Evolutionary conservation across 2,113 vertebrate species (phyloP), one percentile per base, ranked within the genome.

Genomic region (Columba livia): DNA sequence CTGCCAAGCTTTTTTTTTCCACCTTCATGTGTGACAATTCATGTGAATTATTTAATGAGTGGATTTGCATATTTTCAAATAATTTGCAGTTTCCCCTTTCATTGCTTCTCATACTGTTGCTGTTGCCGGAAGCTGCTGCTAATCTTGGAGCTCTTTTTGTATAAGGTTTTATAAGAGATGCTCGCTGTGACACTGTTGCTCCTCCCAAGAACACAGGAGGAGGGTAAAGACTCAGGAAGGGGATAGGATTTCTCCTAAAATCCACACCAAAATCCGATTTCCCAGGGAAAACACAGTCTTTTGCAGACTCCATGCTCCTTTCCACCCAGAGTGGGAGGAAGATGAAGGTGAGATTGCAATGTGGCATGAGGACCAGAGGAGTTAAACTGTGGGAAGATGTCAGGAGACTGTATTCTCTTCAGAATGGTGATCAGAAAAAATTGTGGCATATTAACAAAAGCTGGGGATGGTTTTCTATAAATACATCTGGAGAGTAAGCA

Each of bases 41-140:
- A 75, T 57, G 53, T 88, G 85, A 93, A 81, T 79, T 92, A 89
- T 93, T 96, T 95, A 93, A 93, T 94, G 50, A 90, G 24, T 0
- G 0, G 62, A 95, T 95, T 95, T 90, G 62, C 96, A 94, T 94
- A 94, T 86, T 96, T 96, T 92, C 69, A 93, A 93, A 84, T 84
- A 92, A 81, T 84, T 94, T 75, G 32, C 70, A 44, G 74, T 91
- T 94, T 84, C 32, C 62, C 56, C 44, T 93, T 81, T 36, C 36
- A 36, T 29, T 89, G 9, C 36, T 84, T 93, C 82, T 86, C 18
- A 44, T 54, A 32, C 48, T n/a, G 26, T 34, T 79, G 38, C 24
- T 64, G 31, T 74, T 93, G 67, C 58, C 4, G 12, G 60, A 94
- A 95, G 75, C 60, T 73, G 57, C 69, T 86, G 57, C 34, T 94